Evolutionary conservation across 2,888 invertebrate genomes (phyloP).

Genomic region (Chelonus formosanus): DNA sequence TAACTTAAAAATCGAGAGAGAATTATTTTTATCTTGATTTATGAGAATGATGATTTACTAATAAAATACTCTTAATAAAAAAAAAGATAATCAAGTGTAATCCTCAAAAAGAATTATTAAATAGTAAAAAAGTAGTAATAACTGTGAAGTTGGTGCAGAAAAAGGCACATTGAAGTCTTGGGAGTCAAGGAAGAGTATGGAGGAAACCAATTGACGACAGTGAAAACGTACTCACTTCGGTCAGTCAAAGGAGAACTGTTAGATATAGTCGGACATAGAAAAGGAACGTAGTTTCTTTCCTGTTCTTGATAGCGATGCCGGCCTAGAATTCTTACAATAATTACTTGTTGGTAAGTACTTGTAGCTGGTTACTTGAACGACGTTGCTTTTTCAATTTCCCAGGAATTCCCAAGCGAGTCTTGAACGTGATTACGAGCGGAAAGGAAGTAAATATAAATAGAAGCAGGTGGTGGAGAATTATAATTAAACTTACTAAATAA

Average conservation of each 20-base stretch:
- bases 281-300: slow-evolving; percentile 14
- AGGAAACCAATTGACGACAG: slow-evolving; percentile 17
- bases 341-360: slow-evolving; percentile 37
- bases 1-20: no score
- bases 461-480: slow-evolving; percentile 13
- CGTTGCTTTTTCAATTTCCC: slow-evolving; percentile 29
- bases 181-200: slow-evolving; percentile 20
- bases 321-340: slow-evolving; percentile 37
- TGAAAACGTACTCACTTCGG: slow-evolving; percentile 31
- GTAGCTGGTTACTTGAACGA: slow-evolving; percentile 28
- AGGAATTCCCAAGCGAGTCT: slow-evolving; percentile 24
- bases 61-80: no score
- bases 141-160: no score
- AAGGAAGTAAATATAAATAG: slow-evolving; percentile 24
- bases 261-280: slow-evolving; percentile 40
- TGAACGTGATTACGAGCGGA: slow-evolving; percentile 29
- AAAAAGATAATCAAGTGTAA: no score
- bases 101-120: no score
- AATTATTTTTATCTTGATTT: no score
- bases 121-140: no score
- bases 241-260: slow-evolving; percentile 40
- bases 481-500: slow-evolving; percentile 8
- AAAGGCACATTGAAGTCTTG: no score
- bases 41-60: no score
- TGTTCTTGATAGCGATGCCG: slow-evolving; percentile 4